Evolutionary conservation across 2,113 vertebrate genomes (phyloP).

Genomic region (Cyphomyrus plagiostoma): DNA sequence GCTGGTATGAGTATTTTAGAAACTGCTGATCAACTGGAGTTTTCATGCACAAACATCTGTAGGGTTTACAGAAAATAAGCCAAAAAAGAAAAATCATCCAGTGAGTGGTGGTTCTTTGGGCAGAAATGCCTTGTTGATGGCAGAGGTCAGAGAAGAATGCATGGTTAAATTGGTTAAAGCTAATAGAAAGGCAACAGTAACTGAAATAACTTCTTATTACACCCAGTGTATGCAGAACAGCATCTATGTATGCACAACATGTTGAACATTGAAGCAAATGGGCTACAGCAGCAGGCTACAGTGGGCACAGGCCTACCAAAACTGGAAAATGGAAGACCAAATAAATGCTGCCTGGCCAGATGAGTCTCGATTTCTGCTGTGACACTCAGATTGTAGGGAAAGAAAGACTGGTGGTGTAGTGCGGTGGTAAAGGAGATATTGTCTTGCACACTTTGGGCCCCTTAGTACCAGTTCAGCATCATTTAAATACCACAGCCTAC

Average conservation of each 20-base stretch:
- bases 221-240: no score
- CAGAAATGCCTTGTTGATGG: background rate
- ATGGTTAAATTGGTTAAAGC: no score
- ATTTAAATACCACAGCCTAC: background rate
- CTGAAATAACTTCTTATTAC: no score
- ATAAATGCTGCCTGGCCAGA: background rate
- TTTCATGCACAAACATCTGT: background rate
- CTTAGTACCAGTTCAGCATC: background rate
- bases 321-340: background rate
- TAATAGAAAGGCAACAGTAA: no score
- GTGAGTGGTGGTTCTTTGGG: background rate
- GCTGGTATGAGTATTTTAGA: background rate
- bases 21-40: background rate
- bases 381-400: no score
- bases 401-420: no score
- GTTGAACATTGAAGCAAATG: no score
- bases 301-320: background rate
- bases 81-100: background rate
- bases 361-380: background rate
- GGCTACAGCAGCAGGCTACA: no score
- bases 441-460: background rate
- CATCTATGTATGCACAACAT: no score
- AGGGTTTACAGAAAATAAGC: background rate
- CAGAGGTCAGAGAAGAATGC: background rate
- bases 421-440: background rate